Conservation (phyloP, 1,140 invertebrate species). For the Philaenus spumarius region DNA sequence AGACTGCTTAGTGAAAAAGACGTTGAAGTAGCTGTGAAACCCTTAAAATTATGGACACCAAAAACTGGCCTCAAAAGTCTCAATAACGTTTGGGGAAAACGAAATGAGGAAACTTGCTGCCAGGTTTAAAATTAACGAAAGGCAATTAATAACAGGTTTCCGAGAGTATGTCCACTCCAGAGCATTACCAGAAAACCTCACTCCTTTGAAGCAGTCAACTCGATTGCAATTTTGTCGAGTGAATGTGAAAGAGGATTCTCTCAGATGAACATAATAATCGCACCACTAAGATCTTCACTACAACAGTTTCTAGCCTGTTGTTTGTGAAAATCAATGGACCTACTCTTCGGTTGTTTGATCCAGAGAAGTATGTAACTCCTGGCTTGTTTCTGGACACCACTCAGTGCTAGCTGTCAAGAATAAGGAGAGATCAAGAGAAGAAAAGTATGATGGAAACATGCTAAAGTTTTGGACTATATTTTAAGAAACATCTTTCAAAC, state of each 20-base stretch:
- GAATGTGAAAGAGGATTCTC: conserved; percentile 8
- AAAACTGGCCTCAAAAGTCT: not conserved
- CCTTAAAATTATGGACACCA: not conserved
- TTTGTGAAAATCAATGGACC: conserved; percentile 7
- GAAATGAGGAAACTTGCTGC: conserved; percentile 6
- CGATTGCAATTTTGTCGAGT: not conserved
- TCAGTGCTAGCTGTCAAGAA: conserved; percentile 5
- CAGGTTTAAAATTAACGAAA: not conserved
- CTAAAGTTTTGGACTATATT: no score
- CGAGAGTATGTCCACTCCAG: not conserved
- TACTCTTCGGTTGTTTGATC: not conserved
- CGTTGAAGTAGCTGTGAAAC: not conserved
- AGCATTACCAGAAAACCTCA: not conserved
- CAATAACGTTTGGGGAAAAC: conserved; percentile 5
- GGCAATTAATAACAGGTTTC: conserved; percentile 2
- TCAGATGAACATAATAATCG: not conserved
- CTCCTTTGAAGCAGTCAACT: not conserved
- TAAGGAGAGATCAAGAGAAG: conserved; percentile 8
- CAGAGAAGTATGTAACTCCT: conserved; percentile 4
- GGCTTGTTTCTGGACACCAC: conserved; percentile 1
- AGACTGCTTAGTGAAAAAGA: conserved; percentile 4
- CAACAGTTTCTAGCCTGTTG: conserved; percentile 4
- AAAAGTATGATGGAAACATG: not conserved
- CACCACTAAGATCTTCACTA: not conserved
- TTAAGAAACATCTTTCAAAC: no score